Percentiles rank a stretch among this genome's conserved stretches.
phyloP scores from a whole-genome alignment of 2,888 invertebrate genomes.

The Hirtodrosophila histrioides region DNA sequence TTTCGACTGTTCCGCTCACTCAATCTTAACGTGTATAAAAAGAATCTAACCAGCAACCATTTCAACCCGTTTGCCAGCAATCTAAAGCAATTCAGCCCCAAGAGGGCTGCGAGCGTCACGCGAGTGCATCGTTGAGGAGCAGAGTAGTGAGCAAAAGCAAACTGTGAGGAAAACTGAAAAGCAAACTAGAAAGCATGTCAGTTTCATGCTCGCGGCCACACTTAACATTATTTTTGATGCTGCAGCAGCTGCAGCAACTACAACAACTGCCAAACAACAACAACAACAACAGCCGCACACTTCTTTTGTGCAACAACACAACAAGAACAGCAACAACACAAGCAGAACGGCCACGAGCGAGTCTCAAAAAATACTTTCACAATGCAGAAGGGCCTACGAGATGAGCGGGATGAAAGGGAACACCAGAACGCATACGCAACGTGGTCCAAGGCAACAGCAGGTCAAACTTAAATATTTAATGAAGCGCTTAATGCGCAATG shows the following conservation, averaged over 20 bases:
- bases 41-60: slow-evolving; percentile 24
- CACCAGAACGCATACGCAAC: slow-evolving; percentile 68
- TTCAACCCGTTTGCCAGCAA: slow-evolving; percentile 24
- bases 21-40: slow-evolving; percentile 6
- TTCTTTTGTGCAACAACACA: slow-evolving; percentile 68
- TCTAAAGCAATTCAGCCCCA: slow-evolving; percentile 27
- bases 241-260: slow-evolving; percentile 23
- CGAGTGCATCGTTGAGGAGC: slow-evolving; percentile 56
- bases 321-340: slow-evolving; percentile 28
- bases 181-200: slow-evolving; percentile 75
- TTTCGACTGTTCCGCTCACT: not conserved
- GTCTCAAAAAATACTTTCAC: slow-evolving; percentile 41
- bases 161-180: slow-evolving; percentile 46
- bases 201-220: slow-evolving; percentile 78
- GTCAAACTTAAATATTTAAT: slow-evolving; percentile 81
- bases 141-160: slow-evolving; percentile 35
- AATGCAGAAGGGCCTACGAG: slow-evolving; percentile 14
- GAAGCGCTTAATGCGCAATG: slow-evolving; percentile 77
- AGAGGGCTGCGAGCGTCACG: slow-evolving; percentile 44
- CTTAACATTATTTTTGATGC: slow-evolving; percentile 80
- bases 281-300: slow-evolving; percentile 43
- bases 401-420: not conserved
- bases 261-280: slow-evolving; percentile 20
- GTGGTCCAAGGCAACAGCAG: slow-evolving; percentile 58
- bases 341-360: slow-evolving; percentile 34